A percentile compares a stretch with the other conserved stretches of the same genome.
Evolutionary conservation across 2,797 vertebrate species (phyloP).

Genomic region (Pangasius djambal): DNA sequence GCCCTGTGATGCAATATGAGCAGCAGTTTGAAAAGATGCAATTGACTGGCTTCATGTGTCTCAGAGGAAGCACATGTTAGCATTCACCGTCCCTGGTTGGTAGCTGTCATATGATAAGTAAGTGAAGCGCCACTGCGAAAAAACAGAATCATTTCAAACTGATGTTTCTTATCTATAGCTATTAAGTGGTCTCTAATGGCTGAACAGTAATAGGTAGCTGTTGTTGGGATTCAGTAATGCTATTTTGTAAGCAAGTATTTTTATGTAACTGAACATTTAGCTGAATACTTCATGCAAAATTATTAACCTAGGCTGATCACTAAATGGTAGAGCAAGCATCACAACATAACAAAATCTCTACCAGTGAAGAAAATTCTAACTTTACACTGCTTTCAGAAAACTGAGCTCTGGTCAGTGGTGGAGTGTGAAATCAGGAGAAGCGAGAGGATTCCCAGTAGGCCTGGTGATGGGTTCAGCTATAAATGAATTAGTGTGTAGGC

Average conservation of each 20-base stretch:
- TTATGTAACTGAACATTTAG: background rate
- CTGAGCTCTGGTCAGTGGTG: slow-evolving; percentile 19
- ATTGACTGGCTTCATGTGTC: no score
- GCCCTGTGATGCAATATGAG: background rate
- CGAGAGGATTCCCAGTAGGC: slow-evolving; percentile 16
- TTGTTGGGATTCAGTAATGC: background rate
- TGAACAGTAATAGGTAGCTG: no score
- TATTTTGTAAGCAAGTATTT: background rate
- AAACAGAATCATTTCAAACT: background rate
- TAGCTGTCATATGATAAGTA: background rate
- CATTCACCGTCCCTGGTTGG: no score
- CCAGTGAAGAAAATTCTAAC: slow-evolving; percentile 3
- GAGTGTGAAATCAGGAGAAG: slow-evolving; percentile 7
- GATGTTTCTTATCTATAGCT: background rate
- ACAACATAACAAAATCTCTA: background rate
- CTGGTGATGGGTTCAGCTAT: slow-evolving; percentile 24
- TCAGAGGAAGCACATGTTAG: no score
- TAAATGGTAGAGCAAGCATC: background rate
- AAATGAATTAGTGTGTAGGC: slow-evolving; percentile 39
- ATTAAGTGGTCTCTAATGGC: background rate
- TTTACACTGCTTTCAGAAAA: slow-evolving; percentile 15
- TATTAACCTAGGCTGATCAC: background rate
- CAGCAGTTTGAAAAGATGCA: no score
- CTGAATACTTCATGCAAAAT: background rate
- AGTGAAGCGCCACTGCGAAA: background rate